phyloP scores from a whole-genome alignment of 92 coral and sea anemone species.

The Palythoa grandis region DNA sequence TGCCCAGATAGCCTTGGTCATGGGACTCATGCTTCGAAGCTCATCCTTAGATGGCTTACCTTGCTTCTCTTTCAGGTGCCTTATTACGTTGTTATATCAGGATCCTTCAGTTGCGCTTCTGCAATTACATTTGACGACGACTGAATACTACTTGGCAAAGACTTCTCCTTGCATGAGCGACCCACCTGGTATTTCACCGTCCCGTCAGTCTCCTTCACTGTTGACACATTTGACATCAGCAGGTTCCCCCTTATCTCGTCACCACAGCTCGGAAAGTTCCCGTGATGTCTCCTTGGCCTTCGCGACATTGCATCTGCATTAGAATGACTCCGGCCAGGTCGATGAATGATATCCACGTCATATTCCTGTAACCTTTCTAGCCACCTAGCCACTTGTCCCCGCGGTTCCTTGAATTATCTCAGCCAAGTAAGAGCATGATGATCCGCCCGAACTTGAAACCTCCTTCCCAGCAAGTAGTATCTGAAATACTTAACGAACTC shows the following conservation, averaged over 20 bases:
- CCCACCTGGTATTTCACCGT: too few relatives aligned
- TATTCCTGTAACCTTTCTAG: neutral
- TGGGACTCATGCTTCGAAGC: too few relatives aligned
- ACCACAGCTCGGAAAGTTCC: neutral
- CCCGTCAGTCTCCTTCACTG: too few relatives aligned
- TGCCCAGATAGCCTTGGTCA: conserved; percentile 2
- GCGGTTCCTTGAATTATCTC: neutral
- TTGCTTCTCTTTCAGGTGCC: too few relatives aligned
- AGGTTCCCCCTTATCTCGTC: too few relatives aligned
- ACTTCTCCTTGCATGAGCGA: too few relatives aligned
- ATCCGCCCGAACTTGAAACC: neutral
- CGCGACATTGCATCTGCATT: neutral
- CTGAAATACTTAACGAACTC: neutral
- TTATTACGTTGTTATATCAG: too few relatives aligned
- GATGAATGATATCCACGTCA: neutral
- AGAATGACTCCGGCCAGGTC: neutral
- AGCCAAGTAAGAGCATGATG: neutral
- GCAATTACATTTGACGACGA: too few relatives aligned
- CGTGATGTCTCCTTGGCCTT: neutral
- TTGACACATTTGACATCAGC: too few relatives aligned
- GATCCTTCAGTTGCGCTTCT: too few relatives aligned
- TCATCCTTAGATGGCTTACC: too few relatives aligned
- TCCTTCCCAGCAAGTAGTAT: neutral
- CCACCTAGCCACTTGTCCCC: neutral
- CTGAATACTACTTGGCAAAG: too few relatives aligned